Evolutionary conservation across 2,113 vertebrate species (phyloP).

Genomic region (Chunga burmeisteri): DNA sequence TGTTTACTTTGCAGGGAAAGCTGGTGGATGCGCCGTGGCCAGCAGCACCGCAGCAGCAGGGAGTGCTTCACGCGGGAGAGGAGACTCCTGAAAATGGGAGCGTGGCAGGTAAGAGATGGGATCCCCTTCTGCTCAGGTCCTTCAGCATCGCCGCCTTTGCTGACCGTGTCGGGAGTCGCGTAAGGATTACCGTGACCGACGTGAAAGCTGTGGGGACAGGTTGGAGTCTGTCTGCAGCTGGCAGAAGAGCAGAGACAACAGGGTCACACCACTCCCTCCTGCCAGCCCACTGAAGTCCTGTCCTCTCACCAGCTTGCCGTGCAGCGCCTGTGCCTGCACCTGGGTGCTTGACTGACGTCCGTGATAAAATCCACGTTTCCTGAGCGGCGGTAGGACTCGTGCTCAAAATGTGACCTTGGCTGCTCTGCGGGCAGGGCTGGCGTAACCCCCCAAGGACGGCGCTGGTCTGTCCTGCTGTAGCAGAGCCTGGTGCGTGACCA

Average conservation of each 20-base stretch:
- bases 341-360: no score
- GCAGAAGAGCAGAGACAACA: background rate
- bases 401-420: background rate
- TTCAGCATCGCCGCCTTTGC: background rate
- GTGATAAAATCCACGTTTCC: background rate
- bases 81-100: background rate
- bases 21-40: background rate
- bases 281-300: background rate
- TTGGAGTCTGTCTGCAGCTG: background rate
- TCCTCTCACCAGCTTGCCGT: background rate
- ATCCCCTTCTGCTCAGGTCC: background rate
- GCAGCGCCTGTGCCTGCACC: background rate
- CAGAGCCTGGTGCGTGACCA: background rate
- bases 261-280: background rate
- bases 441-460: accelerated
- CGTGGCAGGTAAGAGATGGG: background rate
- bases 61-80: background rate
- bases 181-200: background rate
- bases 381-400: accelerated
- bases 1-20: background rate
- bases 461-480: background rate
- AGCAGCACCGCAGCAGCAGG: background rate
- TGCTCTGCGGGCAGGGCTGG: accelerated
- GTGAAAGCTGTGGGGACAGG: background rate
- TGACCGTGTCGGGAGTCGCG: accelerated